A percentile compares a stretch with the other conserved stretches of the same genome.
Evolutionary conservation across 2,888 invertebrate genomes (phyloP).

Genomic region (Hirtodrosophila alboralis): DNA sequence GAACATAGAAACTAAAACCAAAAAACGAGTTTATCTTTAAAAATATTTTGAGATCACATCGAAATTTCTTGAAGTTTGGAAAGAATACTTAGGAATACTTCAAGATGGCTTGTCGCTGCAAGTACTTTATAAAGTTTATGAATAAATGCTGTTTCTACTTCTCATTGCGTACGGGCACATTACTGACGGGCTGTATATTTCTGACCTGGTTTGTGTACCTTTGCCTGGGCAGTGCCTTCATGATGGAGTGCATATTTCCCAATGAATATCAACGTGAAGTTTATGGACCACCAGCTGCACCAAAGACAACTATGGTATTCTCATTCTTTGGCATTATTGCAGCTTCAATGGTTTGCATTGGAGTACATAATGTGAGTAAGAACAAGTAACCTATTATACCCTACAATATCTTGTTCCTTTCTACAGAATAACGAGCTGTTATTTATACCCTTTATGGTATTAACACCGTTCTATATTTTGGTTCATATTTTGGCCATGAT

Average conservation of each 20-base stretch:
- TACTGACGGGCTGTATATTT: conserved; percentile 61
- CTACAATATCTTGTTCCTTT: neutral
- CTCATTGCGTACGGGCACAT: conserved; percentile 44
- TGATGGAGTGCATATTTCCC: conserved; percentile 66
- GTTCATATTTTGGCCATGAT: conserved; percentile 46
- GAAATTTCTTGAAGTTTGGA: conserved; percentile 26
- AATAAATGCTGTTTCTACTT: conserved; percentile 56
- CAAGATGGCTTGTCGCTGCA: conserved; percentile 60
- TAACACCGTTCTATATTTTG: conserved; percentile 48
- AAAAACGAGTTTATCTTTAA: conserved; percentile 8
- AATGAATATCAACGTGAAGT: conserved; percentile 45
- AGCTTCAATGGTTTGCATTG: conserved; percentile 54
- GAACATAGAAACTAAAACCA: neutral
- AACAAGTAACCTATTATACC: no score
- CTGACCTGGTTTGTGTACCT: conserved; percentile 59
- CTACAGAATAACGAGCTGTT: conserved; percentile 65
- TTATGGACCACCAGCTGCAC: conserved; percentile 38
- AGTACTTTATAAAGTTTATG: conserved; percentile 47
- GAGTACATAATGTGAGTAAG: conserved; percentile 65
- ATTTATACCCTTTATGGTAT: conserved; percentile 53
- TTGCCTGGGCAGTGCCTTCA: conserved; percentile 56
- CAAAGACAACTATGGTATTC: conserved; percentile 63
- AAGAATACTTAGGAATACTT: neutral
- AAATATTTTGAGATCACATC: conserved; percentile 8
- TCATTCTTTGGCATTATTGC: conserved; percentile 56